Evolutionary conservation across 2,888 invertebrate species (phyloP).

Genomic region (Andrena minutula): DNA sequence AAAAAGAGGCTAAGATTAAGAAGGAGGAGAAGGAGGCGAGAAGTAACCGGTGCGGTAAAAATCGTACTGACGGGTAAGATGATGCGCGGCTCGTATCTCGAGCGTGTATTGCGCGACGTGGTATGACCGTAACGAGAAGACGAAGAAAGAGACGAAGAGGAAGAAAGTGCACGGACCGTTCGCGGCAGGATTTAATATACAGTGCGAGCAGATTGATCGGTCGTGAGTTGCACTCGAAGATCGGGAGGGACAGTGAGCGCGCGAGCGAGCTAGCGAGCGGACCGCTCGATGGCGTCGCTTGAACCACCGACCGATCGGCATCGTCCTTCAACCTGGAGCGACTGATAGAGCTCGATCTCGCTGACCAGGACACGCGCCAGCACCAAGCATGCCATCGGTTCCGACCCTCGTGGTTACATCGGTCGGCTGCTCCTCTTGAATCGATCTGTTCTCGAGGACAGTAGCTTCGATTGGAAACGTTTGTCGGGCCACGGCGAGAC

Average conservation of each 20-base stretch:
- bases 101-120: conserved; percentile 29
- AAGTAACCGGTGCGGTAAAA: neutral
- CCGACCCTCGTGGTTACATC: too few species aligned
- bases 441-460: too few species aligned
- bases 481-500: neutral
- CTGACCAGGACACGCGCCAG: too few species aligned
- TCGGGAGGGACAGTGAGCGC: neutral
- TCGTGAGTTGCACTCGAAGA: neutral
- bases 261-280: neutral
- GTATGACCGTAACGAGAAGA: conserved; percentile 35
- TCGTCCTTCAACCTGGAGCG: neutral
- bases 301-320: neutral
- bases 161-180: neutral
- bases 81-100: neutral
- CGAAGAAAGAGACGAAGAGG: conserved; percentile 23
- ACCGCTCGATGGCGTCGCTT: conserved; percentile 37
- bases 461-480: too few species aligned
- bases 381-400: too few species aligned
- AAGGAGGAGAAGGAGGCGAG: neutral
- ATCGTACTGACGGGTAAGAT: neutral
- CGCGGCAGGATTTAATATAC: neutral
- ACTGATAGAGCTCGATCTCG: conserved; percentile 18
- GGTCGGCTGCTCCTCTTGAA: too few species aligned
- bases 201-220: neutral
- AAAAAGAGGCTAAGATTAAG: neutral